phyloP scores from a whole-genome alignment of 2,888 invertebrate species.

The Terebella lapidaria region DNA sequence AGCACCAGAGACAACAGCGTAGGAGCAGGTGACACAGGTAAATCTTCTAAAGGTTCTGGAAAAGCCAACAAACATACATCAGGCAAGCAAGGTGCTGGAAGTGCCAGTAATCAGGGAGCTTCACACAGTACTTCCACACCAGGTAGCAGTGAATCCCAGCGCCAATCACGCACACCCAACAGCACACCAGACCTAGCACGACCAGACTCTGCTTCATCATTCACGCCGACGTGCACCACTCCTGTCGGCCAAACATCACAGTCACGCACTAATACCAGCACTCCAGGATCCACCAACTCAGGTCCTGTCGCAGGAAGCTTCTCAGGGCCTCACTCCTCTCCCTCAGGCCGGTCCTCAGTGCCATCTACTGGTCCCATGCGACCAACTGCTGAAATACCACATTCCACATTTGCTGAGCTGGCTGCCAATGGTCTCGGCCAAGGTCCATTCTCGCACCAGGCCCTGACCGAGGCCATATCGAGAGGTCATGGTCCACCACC shows the following conservation, averaged over 20 bases:
- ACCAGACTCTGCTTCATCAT: neutral
- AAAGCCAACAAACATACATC: slow-evolving; percentile 1
- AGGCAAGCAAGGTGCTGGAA: neutral
- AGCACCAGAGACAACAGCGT: neutral
- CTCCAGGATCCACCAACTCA: neutral
- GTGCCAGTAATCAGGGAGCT: neutral
- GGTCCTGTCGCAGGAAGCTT: neutral
- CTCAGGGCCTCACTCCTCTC: neutral
- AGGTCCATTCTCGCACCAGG: neutral
- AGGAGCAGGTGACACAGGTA: neutral
- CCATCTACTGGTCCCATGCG: neutral
- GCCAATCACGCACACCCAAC: neutral
- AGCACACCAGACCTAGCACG: neutral
- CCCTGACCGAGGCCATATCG: neutral
- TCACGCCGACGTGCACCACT: neutral
- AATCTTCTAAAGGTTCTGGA: neutral
- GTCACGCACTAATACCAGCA: neutral
- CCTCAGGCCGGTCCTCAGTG: neutral
- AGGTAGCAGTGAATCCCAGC: neutral
- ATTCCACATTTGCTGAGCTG: slow-evolving; percentile 1
- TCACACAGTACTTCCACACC: neutral
- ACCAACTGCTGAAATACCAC: neutral
- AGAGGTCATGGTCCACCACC: neutral
- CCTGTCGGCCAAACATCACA: slow-evolving; percentile 2
- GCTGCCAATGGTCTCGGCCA: neutral